Evolutionary conservation across 2,113 vertebrate species (phyloP).

Genomic region (Nasalis larvatus): DNA sequence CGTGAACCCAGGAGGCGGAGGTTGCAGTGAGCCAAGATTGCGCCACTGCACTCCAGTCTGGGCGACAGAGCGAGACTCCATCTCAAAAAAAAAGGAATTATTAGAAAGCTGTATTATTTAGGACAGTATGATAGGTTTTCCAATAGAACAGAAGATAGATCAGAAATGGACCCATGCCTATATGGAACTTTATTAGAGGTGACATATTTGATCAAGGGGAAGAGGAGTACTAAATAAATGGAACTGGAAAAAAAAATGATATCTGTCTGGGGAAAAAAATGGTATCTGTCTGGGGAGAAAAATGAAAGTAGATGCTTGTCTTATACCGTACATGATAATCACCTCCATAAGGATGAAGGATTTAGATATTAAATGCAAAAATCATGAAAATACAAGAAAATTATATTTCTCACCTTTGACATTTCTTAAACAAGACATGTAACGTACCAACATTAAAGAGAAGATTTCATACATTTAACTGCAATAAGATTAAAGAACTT

Average conservation of each 20-base stretch:
- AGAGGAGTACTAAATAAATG: neutral
- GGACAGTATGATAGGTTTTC: neutral
- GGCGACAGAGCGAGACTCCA: too few species aligned
- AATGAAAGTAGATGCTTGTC: neutral
- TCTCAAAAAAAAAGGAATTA: neutral
- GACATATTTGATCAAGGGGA: neutral
- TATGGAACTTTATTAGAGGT: neutral
- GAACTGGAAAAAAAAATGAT: neutral
- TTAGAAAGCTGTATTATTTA: neutral
- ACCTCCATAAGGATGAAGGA: neutral
- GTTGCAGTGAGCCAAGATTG: too few species aligned
- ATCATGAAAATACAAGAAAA: neutral
- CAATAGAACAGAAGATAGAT: neutral
- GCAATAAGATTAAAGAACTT: neutral
- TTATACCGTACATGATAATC: neutral
- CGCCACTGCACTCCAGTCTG: too few species aligned
- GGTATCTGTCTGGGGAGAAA: neutral
- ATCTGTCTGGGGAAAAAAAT: too few species aligned
- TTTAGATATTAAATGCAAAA: constrained; percentile 6
- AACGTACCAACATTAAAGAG: neutral
- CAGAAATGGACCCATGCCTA: neutral
- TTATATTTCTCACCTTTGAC: neutral
- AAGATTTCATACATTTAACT: neutral
- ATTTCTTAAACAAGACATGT: constrained; percentile 6
- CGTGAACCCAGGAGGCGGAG: too few species aligned